phyloP scores from a whole-genome alignment of 53 echinoderm and acorn worm species.

The Astropecten irregularis region DNA sequence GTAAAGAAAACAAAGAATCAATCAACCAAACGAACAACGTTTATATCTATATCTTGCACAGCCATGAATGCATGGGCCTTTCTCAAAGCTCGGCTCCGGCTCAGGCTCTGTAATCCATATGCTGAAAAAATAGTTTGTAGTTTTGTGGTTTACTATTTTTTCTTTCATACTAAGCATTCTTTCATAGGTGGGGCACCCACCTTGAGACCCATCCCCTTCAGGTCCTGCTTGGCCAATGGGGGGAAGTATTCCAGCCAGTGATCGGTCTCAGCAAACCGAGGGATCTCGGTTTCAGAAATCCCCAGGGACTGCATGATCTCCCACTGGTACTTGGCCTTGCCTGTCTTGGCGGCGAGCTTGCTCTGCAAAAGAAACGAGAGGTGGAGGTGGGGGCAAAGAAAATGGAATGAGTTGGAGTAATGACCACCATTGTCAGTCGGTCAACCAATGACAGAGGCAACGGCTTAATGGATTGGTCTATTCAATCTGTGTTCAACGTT shows the following conservation, averaged over 20 bases:
- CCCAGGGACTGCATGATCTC: slow-evolving; percentile 91
- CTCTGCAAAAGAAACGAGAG: too few relatives aligned
- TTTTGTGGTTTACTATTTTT: background rate
- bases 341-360: slow-evolving; percentile 86
- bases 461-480: background rate
- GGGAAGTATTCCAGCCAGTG: slow-evolving; percentile 98
- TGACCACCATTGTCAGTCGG: too few relatives aligned
- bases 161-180: background rate
- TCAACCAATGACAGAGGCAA: too few relatives aligned
- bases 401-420: background rate
- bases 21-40: too few relatives aligned
- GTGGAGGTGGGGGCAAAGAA: background rate
- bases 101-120: too few relatives aligned
- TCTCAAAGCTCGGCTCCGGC: too few relatives aligned
- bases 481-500: too few relatives aligned
- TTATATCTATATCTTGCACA: background rate
- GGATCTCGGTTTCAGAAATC: slow-evolving; percentile 83
- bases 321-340: slow-evolving; percentile 87
- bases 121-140: too few relatives aligned
- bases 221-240: slow-evolving; percentile 83
- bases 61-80: too few relatives aligned
- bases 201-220: slow-evolving; percentile 94
- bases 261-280: slow-evolving; percentile 87
- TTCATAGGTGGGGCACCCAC: slow-evolving; percentile 52
- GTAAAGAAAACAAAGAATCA: too few relatives aligned